Evolutionary conservation across 1,140 invertebrate species (phyloP).

Genomic region (Meloidogyne floridensis): DNA sequence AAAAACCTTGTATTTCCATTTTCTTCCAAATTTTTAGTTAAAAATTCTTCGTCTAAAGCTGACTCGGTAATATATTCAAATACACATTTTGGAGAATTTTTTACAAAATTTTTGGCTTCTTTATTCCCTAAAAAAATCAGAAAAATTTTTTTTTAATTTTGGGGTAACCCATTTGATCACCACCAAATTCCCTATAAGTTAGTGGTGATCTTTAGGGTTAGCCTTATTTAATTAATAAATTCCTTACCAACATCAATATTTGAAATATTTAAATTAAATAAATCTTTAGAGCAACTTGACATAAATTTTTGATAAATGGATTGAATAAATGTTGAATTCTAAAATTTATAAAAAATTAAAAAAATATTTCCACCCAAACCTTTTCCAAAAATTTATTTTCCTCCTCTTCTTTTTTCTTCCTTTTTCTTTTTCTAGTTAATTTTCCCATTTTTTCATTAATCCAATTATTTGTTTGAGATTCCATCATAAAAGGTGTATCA

Average conservation of each 20-base stretch:
- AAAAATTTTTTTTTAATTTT: background rate
- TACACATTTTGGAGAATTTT: background rate
- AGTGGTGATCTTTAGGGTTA: too few species aligned
- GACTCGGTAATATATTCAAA: background rate
- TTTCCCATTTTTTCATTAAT: background rate
- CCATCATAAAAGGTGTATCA: conserved; percentile 42
- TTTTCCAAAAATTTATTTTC: conserved; percentile 12
- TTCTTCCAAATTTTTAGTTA: background rate
- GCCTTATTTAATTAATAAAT: too few species aligned
- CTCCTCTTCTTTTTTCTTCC: background rate
- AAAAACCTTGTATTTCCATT: background rate
- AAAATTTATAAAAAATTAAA: background rate
- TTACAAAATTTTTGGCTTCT: background rate
- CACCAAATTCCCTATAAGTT: too few species aligned
- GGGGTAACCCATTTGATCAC: too few species aligned
- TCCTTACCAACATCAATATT: background rate
- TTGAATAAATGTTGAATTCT: conserved; percentile 20
- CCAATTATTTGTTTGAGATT: conserved; percentile 26
- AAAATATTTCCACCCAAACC: background rate
- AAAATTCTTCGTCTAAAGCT: background rate
- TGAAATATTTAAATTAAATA: background rate
- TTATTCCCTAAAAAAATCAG: background rate
- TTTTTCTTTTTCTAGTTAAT: background rate
- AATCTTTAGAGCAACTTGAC: background rate
- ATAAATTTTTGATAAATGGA: background rate